Base-by-base conservation (phyloP, 2,888 invertebrate species). In the Stenotaenia linearis region DNA sequence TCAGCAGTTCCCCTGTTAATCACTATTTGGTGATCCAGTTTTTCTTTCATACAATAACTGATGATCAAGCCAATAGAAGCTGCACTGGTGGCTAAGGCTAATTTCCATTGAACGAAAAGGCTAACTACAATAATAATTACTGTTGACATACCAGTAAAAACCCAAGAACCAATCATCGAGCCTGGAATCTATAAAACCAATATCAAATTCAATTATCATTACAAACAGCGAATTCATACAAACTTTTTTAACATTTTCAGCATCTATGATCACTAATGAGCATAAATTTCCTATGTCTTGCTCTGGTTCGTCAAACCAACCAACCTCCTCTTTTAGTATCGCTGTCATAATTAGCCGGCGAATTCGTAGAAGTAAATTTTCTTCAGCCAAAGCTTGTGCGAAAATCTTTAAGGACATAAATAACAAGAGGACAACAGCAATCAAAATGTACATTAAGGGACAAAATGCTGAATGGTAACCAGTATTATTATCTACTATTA, bases 161-260 rank as follows among this genome's bases (percentile, higher is more conserved):
- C 88, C 69, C 92, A 88, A 0, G 91, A 89, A 0, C 92, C 92
- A 23, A 92, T 88, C 80, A 93, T 89, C 87, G 92, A 92, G 0
- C 92, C 92, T 28, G 76, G 32, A 35, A 76, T 76, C 76, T 76
- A 76, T 2, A 32, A 32, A 6, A 10, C n/a, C n/a, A n/a, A n/a
- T n/a, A n/a, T n/a, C n/a, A n/a, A n/a, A n/a, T n/a, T n/a, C n/a
- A n/a, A n/a, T n/a, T n/a, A n/a, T n/a, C n/a, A n/a, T n/a, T n/a
- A n/a, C n/a, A n/a, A n/a, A n/a, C n/a, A n/a, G n/a, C n/a, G n/a
- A n/a, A n/a, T n/a, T 86, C 88, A n/a, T n/a, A n/a, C n/a, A n/a
- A 88, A 93, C 93, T 83, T 92, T 92, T 85, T 92, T 92, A 0
- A 93, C 91, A 15, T 90, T 91, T 0, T 92, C 90, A 0, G 92